Evolutionary conservation across 2,797 vertebrate genomes (phyloP), one percentile per base, ranked within the genome.

Genomic region (Clarias pachynema): DNA sequence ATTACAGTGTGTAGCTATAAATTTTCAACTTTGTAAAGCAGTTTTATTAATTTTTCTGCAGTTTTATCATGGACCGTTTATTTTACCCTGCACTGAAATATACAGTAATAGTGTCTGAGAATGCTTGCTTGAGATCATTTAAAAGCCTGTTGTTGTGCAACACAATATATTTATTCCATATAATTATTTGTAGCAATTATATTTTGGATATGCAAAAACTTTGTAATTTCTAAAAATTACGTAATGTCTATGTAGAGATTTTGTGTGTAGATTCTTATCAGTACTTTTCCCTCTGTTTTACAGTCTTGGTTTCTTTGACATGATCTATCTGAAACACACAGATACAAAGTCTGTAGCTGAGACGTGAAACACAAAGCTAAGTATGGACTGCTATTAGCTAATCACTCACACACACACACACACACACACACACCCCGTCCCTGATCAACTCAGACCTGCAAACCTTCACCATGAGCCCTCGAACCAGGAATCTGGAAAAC

Each of bases 261-360:
- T n/a, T 40, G 26, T 62, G 16, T 44, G 44, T 49, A 20, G 2
- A 31, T 80, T 26, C 20, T 18, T 29, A 49, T 12, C 56, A 14
- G 4, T 37, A 37, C 31, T 6, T 49, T 49, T 88, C 85, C 85
- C 88, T 88, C 57, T 90, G 69, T 87, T 82, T 91, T 94, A 86
- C 95, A 98, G 97, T 97, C 97, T 92, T 98, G 97, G 97, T 98
- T 98, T 96, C 97, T 98, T 96, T 98, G 97, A 97, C 96, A 95
- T 95, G 94, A 95, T 95, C 94, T 93, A 91, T 90, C 94, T 93
- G 92, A 93, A 93, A 89, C 93, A 94, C 93, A 94, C 93, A 94
- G 91, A 93, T 93, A 89, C 92, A 93, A 91, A 87, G 93, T 92
- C 93, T 91, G 94, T 91, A 92, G 91, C 89, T 90, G 92, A 95